A percentile compares a stretch with the other conserved stretches of the same genome.
These are phyloP conservation scores for Galeopsomyia nigrocyanea DNA, from an alignment of 2,888 invertebrate genomes.

Conservation along the genomic window DNA sequence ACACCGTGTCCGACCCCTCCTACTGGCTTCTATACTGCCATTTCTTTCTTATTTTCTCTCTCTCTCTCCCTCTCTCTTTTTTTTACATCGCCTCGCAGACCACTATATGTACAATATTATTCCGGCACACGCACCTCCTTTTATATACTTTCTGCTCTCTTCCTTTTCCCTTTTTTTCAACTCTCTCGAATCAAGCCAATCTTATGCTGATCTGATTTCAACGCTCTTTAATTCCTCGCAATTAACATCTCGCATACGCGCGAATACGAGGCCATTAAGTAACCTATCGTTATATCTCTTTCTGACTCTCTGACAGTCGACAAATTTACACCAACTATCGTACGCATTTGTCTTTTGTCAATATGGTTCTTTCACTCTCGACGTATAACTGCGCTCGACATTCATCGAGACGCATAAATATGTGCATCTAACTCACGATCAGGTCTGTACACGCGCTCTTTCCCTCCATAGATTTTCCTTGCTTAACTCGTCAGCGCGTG, in stretches of 20 bases:
- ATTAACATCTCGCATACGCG: no score
- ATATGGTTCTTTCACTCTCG: no score
- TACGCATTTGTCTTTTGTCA: no score
- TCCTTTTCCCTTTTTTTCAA: neutral
- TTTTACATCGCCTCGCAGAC: neutral
- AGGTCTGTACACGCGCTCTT: conserved; percentile 9
- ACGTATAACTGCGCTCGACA: no score
- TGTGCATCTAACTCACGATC: conserved; percentile 13
- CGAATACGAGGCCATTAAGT: no score
- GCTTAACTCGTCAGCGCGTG: conserved; percentile 36
- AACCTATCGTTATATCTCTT: no score
- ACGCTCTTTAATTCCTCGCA: conserved; percentile 17
- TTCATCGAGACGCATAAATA: conserved; percentile 33
- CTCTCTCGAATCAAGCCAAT: neutral
- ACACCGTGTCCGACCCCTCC: conserved; percentile 16
- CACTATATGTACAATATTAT: neutral
- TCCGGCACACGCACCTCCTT: no score
- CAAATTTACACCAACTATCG: no score
- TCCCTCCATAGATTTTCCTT: conserved; percentile 39
- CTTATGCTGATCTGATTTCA: conserved; percentile 26
- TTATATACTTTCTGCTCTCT: no score
- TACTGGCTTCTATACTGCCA: neutral
- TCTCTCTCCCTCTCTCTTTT: neutral
- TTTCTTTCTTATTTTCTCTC: neutral
- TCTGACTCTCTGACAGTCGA: no score